phyloP scores from a whole-genome alignment of 2,113 vertebrate genomes.

The Trogon surrucura region DNA sequence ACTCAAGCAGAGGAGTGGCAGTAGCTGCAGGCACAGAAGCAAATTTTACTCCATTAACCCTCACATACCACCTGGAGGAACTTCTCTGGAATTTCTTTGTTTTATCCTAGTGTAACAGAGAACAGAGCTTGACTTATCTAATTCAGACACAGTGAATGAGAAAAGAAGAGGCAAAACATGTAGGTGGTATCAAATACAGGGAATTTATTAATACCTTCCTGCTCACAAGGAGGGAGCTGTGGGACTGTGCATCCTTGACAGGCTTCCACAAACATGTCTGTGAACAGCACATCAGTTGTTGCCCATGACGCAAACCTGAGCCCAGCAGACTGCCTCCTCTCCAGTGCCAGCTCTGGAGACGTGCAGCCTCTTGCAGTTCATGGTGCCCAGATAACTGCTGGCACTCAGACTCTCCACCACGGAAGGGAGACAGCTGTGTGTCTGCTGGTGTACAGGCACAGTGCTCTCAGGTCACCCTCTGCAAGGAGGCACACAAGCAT shows the following conservation, averaged over 20 bases:
- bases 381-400: neutral
- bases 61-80: constrained; percentile 37
- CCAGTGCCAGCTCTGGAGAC: neutral
- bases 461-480: neutral
- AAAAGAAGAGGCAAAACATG: neutral
- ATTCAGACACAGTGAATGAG: neutral
- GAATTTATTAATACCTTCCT: neutral
- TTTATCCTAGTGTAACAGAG: neutral
- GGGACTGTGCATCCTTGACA: neutral
- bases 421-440: neutral
- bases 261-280: neutral
- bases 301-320: neutral
- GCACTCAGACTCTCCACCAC: neutral
- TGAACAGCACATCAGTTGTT: neutral
- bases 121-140: neutral
- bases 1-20: constrained; percentile 49
- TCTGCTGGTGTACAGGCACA: neutral
- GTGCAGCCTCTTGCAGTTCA: accelerated
- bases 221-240: neutral
- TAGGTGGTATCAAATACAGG: neutral
- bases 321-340: neutral
- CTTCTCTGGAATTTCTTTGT: neutral
- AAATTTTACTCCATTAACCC: constrained; percentile 63
- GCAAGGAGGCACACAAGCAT: neutral
- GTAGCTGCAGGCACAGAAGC: constrained; percentile 53